A percentile compares a stretch with the other conserved stretches of the same genome.
These are phyloP conservation scores for Falco cherrug DNA, from an alignment of 2,797 vertebrate genomes.

Conservation along the genomic window DNA sequence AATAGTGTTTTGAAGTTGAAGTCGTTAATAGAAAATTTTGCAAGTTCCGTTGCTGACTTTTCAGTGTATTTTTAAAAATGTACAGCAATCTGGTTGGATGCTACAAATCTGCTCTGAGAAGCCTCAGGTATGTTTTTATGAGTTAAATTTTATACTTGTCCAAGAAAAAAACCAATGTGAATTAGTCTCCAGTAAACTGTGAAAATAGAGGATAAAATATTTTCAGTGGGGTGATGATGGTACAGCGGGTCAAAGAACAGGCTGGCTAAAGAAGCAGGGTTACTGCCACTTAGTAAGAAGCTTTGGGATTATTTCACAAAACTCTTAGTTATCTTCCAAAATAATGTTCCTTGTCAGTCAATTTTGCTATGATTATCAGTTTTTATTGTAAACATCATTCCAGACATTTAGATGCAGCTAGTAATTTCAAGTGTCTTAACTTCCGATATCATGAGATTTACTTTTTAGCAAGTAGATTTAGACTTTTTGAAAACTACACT, in stretches of 20 bases:
- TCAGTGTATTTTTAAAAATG: not conserved
- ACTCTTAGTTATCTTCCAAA: not conserved
- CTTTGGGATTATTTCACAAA: not conserved
- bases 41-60: not conserved
- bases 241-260: not conserved
- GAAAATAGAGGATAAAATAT: not conserved
- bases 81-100: not conserved
- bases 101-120: not conserved
- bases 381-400: not conserved
- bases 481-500: not conserved
- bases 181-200: not conserved
- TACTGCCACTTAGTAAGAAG: not conserved
- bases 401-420: not conserved
- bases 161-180: not conserved
- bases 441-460: not conserved
- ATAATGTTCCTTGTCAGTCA: not conserved
- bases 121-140: not conserved
- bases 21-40: not conserved
- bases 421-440: not conserved
- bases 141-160: not conserved
- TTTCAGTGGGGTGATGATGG: not conserved
- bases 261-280: not conserved
- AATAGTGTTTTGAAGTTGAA: not conserved
- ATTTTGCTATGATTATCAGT: not conserved
- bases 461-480: not conserved